Evolutionary conservation across 2,888 invertebrate genomes (phyloP), one percentile per base, ranked within the genome.

Genomic region (Tachina fera): DNA sequence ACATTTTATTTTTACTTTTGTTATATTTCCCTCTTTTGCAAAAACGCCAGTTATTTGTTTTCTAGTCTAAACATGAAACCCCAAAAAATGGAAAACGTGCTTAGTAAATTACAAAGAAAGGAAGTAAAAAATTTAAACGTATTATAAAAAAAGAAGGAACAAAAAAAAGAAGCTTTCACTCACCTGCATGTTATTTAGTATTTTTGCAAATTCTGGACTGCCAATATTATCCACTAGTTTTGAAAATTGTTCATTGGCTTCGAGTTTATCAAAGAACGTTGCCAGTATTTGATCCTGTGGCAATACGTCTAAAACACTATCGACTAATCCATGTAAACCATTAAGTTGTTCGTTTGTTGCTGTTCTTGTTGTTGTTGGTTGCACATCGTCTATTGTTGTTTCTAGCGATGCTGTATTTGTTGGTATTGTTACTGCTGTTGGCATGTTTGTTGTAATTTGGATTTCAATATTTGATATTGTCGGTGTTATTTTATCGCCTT

Each of bases 201-300:
- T 90, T 85, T 88, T 89, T 13, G 89, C 89, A 86, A 92, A 92
- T 83, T 89, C 89, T 41, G 91, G 90, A 71, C 90, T 91, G 83
- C 91, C 90, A 87, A 93, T 89, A 84, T 89, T 91, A 83, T 92
- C 89, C 83, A 92, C 89, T 39, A 93, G 90, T 76, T 90, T 90
- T n/a, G 90, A 88, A 88, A 92, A 92, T 85, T 91, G 90, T 84
- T 89, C 89, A 88, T 90, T 91, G 87, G 90, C 89, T 81, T 92
- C 92, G 77, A 91, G 90, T 89, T 92, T 92, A 85, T 92, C 92
- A 88, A 92, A 92, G 88, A 92, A 93, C 56, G 91, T 88, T 68
- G 91, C 89, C 83, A 92, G 87, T 87, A 92, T 91, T 89, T 92
- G 91, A 90, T 92, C 92, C 90, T 91, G 92, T 61, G 92, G 92